A percentile compares a stretch with the other conserved stretches of the same genome.
Conservation (phyloP, 2,888 invertebrate genomes). For the Bellardia bayeri region DNA sequence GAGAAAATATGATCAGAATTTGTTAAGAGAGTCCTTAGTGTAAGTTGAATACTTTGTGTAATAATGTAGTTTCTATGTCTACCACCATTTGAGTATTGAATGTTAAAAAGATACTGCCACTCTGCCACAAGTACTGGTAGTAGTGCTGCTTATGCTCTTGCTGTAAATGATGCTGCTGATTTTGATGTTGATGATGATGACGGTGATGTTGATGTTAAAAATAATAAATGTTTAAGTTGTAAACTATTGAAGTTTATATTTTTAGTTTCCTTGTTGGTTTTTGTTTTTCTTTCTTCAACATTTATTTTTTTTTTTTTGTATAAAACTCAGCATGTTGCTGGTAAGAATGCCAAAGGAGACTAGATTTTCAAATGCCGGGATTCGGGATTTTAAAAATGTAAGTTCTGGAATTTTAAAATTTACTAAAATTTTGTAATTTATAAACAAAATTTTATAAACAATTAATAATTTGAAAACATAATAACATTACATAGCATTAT, state of each 20-base stretch:
- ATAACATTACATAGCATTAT: no score
- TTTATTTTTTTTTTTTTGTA: slow-evolving; percentile 12
- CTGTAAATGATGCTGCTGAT: slow-evolving; percentile 42
- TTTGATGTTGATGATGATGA: slow-evolving; percentile 30
- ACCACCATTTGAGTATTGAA: slow-evolving; percentile 48
- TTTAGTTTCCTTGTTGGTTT: slow-evolving; percentile 49
- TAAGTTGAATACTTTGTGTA: slow-evolving; percentile 5
- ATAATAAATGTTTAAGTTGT: slow-evolving; percentile 71
- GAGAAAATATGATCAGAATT: no score
- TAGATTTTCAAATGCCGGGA: no score
- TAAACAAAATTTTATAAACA: no score
- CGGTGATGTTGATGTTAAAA: slow-evolving; percentile 55
- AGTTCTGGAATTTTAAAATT: no score
- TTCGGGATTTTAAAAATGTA: no score
- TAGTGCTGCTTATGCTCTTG: slow-evolving; percentile 45
- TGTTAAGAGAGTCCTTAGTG: neutral
- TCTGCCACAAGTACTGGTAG: slow-evolving; percentile 35
- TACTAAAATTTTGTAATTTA: no score
- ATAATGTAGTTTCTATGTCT: slow-evolving; percentile 46
- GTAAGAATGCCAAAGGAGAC: no score
- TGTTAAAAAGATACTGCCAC: slow-evolving; percentile 48
- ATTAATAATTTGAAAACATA: no score
- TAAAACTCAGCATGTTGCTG: slow-evolving; percentile 61
- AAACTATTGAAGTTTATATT: slow-evolving; percentile 70
- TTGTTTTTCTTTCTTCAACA: neutral